phyloP scores from a whole-genome alignment of 2,888 invertebrate species.

The Agrochola lychnidis region DNA sequence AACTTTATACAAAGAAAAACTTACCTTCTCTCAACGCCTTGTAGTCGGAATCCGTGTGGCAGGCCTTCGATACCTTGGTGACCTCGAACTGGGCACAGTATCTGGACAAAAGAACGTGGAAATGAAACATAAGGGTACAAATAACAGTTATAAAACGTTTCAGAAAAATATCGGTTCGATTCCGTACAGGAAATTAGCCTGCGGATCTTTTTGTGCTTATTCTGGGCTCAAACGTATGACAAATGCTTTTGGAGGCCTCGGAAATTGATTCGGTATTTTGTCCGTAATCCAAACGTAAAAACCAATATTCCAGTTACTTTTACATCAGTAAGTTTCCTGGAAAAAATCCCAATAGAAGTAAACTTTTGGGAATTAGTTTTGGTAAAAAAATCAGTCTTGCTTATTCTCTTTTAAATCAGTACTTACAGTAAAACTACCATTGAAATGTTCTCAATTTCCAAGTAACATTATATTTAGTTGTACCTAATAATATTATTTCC shows the following conservation, averaged over 20 bases:
- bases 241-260: conserved; percentile 11
- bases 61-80: conserved; percentile 95
- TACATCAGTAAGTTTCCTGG: background rate
- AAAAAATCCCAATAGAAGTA: background rate
- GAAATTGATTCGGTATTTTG: conserved; percentile 37
- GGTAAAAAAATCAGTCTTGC: background rate
- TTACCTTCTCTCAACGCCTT: conserved; percentile 94
- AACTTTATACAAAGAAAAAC: conserved; percentile 54
- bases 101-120: conserved; percentile 89
- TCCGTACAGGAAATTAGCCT: conserved; percentile 58
- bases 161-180: conserved; percentile 37
- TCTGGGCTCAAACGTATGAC: conserved; percentile 11
- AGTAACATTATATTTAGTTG: too few relatives aligned
- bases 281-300: background rate
- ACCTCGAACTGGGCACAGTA: conserved; percentile 97
- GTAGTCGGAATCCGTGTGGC: conserved; percentile 94
- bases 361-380: too few relatives aligned
- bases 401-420: background rate
- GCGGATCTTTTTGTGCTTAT: conserved; percentile 27
- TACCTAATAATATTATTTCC: background rate
- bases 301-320: background rate
- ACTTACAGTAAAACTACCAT: background rate
- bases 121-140: conserved; percentile 66
- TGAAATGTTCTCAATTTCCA: too few relatives aligned
- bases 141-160: conserved; percentile 48